These are phyloP conservation scores for Drosophila nigrodunni DNA, from an alignment of 1,140 invertebrate species.

Conservation along the genomic window DNA sequence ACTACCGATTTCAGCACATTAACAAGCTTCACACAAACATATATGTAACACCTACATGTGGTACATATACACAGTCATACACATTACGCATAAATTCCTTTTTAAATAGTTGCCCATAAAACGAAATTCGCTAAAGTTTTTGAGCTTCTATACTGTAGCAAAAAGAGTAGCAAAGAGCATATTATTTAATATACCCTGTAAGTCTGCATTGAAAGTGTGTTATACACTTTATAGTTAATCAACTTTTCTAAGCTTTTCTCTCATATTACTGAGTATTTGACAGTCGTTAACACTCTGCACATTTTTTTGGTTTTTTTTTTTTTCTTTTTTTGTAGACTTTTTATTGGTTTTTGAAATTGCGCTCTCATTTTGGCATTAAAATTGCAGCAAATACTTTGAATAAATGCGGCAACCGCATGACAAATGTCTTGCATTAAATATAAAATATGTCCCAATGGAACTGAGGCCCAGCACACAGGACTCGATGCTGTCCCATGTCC, in stretches of 20 bases:
- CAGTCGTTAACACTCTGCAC: background rate
- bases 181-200: conserved; percentile 5
- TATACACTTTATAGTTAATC: too few relatives aligned
- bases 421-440: conserved; percentile 68
- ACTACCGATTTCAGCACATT: conserved; percentile 15
- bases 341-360: conserved; percentile 55
- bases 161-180: background rate
- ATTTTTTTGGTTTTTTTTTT: background rate
- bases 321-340: conserved; percentile 22
- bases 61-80: background rate
- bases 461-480: background rate
- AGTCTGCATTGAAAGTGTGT: background rate
- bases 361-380: conserved; percentile 67
- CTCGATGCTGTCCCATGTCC: background rate
- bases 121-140: conserved; percentile 12
- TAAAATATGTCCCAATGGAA: conserved; percentile 60
- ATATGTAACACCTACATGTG: background rate
- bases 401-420: conserved; percentile 64
- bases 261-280: background rate
- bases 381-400: conserved; percentile 70
- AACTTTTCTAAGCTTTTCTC: too few relatives aligned
- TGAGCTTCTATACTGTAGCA: background rate
- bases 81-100: conserved; percentile 51
- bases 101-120: conserved; percentile 48
- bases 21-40: conserved; percentile 5